A percentile compares a stretch with the other conserved stretches of the same genome.
Evolutionary conservation across 1,140 invertebrate species (phyloP).

Genomic region (Brachionus calyciflorus): DNA sequence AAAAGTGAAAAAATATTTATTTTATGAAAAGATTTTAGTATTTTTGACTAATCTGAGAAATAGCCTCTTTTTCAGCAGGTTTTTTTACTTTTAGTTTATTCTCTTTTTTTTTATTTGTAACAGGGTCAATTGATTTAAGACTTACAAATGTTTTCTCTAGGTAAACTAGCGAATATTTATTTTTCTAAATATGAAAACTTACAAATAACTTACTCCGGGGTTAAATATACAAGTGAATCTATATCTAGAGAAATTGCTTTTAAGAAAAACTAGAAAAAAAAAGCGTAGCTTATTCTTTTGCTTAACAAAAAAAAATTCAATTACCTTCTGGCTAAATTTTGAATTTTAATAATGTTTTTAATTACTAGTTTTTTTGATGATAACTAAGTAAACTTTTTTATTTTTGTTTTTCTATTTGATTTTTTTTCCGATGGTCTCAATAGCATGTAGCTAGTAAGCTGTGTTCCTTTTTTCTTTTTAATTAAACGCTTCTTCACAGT

Average conservation of each 20-base stretch:
- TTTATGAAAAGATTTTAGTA: too few relatives aligned
- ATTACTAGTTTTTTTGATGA: background rate
- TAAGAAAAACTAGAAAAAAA: too few relatives aligned
- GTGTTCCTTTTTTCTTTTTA: slow-evolving; percentile 1
- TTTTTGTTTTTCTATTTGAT: background rate
- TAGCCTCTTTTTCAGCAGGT: too few relatives aligned
- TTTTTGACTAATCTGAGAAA: too few relatives aligned
- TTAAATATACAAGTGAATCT: slow-evolving; percentile 36
- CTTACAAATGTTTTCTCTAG: slow-evolving; percentile 6
- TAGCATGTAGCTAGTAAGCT: too few relatives aligned
- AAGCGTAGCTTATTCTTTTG: too few relatives aligned
- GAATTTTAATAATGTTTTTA: too few relatives aligned
- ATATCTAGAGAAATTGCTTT: too few relatives aligned
- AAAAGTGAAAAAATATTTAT: too few relatives aligned
- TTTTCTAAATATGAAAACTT: background rate
- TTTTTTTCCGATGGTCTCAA: slow-evolving; percentile 4
- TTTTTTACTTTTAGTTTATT: too few relatives aligned
- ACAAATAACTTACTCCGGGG: background rate
- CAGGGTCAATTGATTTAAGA: slow-evolving; percentile 21
- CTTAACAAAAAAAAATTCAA: slow-evolving; percentile 8
- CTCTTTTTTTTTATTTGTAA: too few relatives aligned
- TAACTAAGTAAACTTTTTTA: slow-evolving; percentile 2
- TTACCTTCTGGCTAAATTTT: slow-evolving; percentile 6
- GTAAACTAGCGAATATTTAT: slow-evolving; percentile 3
- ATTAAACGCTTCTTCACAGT: too few relatives aligned